A percentile compares a stretch with the other conserved stretches of the same genome.
Conservation (phyloP, 2,888 invertebrate genomes). For the Chymomyza caudatula region DNA sequence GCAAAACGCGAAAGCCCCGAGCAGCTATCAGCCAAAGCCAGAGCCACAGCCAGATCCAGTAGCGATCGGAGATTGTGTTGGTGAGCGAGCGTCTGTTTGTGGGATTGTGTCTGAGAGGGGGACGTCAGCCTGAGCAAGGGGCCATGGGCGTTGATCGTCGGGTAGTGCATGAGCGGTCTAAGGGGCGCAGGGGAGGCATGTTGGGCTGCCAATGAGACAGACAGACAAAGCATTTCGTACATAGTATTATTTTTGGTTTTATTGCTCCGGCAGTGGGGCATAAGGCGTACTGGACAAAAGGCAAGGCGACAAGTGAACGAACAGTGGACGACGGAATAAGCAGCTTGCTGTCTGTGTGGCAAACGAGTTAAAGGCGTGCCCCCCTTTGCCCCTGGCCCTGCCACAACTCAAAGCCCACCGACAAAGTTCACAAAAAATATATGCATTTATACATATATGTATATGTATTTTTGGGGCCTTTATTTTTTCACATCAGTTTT, state of each 20-base stretch:
- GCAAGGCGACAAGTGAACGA: neutral
- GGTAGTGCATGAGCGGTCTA: neutral
- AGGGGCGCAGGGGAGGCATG: too few species aligned
- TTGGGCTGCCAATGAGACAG: too few species aligned
- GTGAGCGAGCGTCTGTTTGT: neutral
- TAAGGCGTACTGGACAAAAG: neutral
- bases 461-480: conserved; percentile 15
- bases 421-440: conserved; percentile 50
- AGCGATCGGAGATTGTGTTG: conserved; percentile 1
- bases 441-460: conserved; percentile 3
- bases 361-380: neutral
- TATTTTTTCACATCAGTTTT: conserved; percentile 5
- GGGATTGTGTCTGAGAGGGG: neutral
- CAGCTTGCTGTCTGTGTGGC: neutral
- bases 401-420: conserved; percentile 52
- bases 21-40: conserved; percentile 19
- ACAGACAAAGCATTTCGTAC: conserved; percentile 65
- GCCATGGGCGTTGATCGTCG: neutral
- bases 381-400: neutral
- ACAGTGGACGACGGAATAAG: neutral
- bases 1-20: conserved; percentile 13
- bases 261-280: conserved; percentile 11
- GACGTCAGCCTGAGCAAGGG: neutral
- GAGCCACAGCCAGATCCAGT: conserved; percentile 24
- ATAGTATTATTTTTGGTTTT: conserved; percentile 67